Conservation (phyloP, 2,797 vertebrate species). For the Halcyon leucocephala region DNA sequence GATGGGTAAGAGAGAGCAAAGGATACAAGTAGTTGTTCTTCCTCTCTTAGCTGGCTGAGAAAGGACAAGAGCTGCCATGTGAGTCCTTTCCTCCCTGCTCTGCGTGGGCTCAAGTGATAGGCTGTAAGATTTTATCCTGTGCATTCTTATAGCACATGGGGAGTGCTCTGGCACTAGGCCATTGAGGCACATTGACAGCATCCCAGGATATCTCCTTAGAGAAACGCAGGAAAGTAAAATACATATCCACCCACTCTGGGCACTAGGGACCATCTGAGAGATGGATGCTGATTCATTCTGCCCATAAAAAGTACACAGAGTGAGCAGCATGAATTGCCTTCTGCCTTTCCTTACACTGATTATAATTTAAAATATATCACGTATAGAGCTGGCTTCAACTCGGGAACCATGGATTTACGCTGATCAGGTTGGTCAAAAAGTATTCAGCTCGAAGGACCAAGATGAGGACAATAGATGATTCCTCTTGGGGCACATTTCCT, state of each 20-base stretch:
- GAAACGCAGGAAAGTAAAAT: background rate
- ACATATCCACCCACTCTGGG: background rate
- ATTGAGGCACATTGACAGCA: background rate
- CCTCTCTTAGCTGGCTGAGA: background rate
- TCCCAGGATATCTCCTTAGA: background rate
- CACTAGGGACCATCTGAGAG: background rate
- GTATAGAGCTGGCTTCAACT: background rate
- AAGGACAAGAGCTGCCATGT: background rate
- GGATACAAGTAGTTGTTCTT: background rate
- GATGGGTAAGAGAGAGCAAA: background rate
- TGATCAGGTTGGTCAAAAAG: background rate
- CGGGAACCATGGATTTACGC: background rate
- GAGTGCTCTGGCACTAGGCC: constrained; percentile 11
- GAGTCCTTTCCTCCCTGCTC: background rate
- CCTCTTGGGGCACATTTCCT: background rate
- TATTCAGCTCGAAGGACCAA: background rate
- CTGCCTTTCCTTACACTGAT: background rate
- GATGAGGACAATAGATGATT: background rate
- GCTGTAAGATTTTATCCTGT: constrained; percentile 1
- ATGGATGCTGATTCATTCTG: background rate
- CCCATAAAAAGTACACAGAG: background rate
- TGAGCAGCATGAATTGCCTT: background rate
- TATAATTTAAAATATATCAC: background rate
- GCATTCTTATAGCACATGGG: background rate
- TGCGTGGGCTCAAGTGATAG: background rate